Evolutionary conservation across 2,797 vertebrate genomes (phyloP).

Genomic region (Chelidonichthys spinosus): DNA sequence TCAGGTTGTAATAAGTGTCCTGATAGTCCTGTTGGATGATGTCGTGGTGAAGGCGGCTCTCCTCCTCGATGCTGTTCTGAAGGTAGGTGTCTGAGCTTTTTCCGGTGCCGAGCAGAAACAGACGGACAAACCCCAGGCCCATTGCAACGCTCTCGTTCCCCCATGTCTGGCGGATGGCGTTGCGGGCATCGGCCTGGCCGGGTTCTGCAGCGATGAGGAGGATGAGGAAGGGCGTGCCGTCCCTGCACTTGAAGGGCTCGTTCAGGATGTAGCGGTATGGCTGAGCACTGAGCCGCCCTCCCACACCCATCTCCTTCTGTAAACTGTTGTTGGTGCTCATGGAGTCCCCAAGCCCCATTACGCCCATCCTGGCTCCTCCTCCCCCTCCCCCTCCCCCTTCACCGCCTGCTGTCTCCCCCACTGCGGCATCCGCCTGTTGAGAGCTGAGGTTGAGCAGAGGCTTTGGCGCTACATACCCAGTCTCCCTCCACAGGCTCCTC

Average conservation of each 20-base stretch:
- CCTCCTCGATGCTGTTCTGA: constrained; percentile 91
- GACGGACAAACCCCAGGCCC: constrained; percentile 90
- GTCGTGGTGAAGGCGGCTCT: constrained; percentile 91
- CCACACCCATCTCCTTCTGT: constrained; percentile 91
- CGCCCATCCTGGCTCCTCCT: constrained; percentile 74
- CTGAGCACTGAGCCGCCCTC: constrained; percentile 87
- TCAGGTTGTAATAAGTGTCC: constrained; percentile 98
- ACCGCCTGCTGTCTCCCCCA: constrained; percentile 77
- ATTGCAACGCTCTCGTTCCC: constrained; percentile 92
- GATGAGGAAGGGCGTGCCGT: constrained; percentile 91
- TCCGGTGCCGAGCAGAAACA: constrained; percentile 92
- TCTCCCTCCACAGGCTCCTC: constrained; percentile 89
- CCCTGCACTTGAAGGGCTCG: constrained; percentile 92
- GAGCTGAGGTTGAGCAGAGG: constrained; percentile 88
- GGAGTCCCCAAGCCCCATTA: constrained; percentile 92
- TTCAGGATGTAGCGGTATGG: constrained; percentile 95
- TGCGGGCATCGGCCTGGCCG: constrained; percentile 90
- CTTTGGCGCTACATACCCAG: constrained; percentile 85
- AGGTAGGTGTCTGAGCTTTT: constrained; percentile 81
- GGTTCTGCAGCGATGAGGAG: constrained; percentile 95
- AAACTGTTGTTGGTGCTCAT: constrained; percentile 94
- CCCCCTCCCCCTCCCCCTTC: constrained; percentile 65
- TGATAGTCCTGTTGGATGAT: constrained; percentile 97
- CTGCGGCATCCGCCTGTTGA: constrained; percentile 86
- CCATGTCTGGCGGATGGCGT: constrained; percentile 97